A percentile compares a stretch with the other conserved stretches of the same genome.
These are phyloP conservation scores for Leguminivora glycinivorella DNA, from an alignment of 1,140 invertebrate genomes.

Conservation along the genomic window DNA sequence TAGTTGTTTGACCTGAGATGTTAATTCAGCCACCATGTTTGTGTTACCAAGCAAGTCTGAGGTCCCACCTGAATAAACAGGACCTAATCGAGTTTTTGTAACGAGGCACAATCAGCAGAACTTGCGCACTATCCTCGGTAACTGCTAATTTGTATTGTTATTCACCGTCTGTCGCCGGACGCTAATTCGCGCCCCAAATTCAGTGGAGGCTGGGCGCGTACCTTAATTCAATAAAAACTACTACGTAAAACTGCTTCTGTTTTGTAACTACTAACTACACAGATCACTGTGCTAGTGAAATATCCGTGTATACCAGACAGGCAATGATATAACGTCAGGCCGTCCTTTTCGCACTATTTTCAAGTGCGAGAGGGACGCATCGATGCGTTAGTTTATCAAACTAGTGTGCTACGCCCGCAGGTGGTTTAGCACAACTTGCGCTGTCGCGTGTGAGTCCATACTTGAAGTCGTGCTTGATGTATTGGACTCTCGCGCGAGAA, in stretches of 20 bases:
- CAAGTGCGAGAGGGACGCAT: too few species aligned
- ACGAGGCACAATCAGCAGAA: slow-evolving; percentile 36
- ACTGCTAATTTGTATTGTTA: slow-evolving; percentile 48
- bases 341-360: too few species aligned
- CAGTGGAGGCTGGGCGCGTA: slow-evolving; percentile 41
- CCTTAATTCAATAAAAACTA: slow-evolving; percentile 51
- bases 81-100: slow-evolving; percentile 36
- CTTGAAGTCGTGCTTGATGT: too few species aligned
- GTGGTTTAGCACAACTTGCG: too few species aligned
- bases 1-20: too few species aligned
- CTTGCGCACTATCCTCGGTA: slow-evolving; percentile 23
- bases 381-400: too few species aligned
- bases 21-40: background rate
- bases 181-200: slow-evolving; percentile 51
- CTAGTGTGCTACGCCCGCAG: too few species aligned
- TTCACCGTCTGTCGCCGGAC: slow-evolving; percentile 48
- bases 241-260: slow-evolving; percentile 35
- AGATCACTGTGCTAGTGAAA: background rate
- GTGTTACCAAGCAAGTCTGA: background rate
- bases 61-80: slow-evolving; percentile 34
- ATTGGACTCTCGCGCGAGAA: too few species aligned
- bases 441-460: too few species aligned
- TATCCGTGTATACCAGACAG: too few species aligned
- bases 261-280: background rate
- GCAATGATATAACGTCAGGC: too few species aligned